Conservation (phyloP, 2,797 vertebrate species). For the Pseudomugil gertrudae region DNA sequence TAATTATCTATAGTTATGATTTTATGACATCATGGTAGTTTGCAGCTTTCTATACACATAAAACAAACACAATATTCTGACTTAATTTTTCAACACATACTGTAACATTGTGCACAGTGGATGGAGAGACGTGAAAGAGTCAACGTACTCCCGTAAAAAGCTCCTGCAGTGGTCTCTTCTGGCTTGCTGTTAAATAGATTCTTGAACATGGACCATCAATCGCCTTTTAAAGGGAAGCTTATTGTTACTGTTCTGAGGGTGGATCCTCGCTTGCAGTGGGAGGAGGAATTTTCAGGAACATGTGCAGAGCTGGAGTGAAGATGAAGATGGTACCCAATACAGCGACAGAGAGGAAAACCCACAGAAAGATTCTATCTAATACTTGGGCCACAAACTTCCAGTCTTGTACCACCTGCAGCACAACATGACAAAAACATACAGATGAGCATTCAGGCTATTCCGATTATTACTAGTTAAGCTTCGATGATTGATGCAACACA, state of each 20-base stretch:
- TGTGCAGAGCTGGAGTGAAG: slow-evolving; percentile 91
- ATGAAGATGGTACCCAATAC: slow-evolving; percentile 91
- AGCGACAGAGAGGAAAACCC: slow-evolving; percentile 91
- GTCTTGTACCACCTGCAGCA: slow-evolving; percentile 91
- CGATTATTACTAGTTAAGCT: not conserved
- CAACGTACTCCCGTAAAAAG: slow-evolving; percentile 5
- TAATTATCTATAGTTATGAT: not conserved
- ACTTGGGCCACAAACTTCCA: slow-evolving; percentile 99
- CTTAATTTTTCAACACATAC: slow-evolving; percentile 7
- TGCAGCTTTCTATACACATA: not conserved
- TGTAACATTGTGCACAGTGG: slow-evolving; percentile 9
- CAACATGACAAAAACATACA: not conserved
- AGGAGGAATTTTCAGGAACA: slow-evolving; percentile 84
- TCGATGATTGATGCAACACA: slow-evolving; percentile 17
- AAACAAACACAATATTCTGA: not conserved
- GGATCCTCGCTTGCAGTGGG: slow-evolving; percentile 64
- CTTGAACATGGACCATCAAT: slow-evolving; percentile 7
- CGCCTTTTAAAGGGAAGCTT: not conserved
- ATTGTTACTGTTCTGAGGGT: slow-evolving; percentile 54
- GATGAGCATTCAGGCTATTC: not conserved
- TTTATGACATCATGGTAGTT: not conserved
- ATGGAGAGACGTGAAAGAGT: slow-evolving; percentile 11
- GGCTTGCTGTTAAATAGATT: slow-evolving; percentile 15
- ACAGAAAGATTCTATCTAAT: slow-evolving; percentile 94
- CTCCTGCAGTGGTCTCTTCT: slow-evolving; percentile 3